Evolutionary conservation across 2,113 vertebrate species (phyloP).

Genomic region (Mandrillus leucophaeus): DNA sequence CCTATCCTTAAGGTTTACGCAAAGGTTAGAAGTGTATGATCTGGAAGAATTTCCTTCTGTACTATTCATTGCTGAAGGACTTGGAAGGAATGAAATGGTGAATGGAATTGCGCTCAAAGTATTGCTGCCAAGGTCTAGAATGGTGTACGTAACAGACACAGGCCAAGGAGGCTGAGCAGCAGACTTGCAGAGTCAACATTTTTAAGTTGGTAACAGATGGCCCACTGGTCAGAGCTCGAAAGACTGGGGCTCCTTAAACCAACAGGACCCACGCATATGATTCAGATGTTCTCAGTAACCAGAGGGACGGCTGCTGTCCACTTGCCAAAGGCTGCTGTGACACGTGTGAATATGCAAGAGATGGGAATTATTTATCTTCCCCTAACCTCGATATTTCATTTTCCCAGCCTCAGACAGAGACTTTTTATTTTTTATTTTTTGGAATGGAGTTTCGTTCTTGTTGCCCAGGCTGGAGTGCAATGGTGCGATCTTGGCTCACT

Average conservation of each 20-base stretch:
- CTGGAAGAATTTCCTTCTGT: not conserved
- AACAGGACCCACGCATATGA: not conserved
- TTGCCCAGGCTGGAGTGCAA: no score
- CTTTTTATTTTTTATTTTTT: no score
- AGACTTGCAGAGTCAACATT: not conserved
- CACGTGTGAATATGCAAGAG: not conserved
- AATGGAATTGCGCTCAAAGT: not conserved
- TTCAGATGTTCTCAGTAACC: not conserved
- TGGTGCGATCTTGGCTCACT: no score
- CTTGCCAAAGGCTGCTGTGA: not conserved
- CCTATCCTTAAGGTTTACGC: not conserved
- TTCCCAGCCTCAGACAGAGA: not conserved
- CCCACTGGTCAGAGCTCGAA: not conserved
- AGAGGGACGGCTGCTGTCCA: not conserved
- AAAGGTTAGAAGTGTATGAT: not conserved
- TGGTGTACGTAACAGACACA: accelerated
- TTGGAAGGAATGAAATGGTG: not conserved
- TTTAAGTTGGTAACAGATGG: not conserved
- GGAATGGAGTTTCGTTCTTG: no score
- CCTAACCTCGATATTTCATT: not conserved
- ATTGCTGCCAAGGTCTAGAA: not conserved
- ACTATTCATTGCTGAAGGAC: not conserved
- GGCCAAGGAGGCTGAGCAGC: not conserved
- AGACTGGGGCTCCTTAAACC: not conserved
- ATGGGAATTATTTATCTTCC: not conserved